These are phyloP conservation scores for Trypoxylon attenuatum DNA, from an alignment of 2,888 invertebrate genomes.

Conservation along the genomic window DNA sequence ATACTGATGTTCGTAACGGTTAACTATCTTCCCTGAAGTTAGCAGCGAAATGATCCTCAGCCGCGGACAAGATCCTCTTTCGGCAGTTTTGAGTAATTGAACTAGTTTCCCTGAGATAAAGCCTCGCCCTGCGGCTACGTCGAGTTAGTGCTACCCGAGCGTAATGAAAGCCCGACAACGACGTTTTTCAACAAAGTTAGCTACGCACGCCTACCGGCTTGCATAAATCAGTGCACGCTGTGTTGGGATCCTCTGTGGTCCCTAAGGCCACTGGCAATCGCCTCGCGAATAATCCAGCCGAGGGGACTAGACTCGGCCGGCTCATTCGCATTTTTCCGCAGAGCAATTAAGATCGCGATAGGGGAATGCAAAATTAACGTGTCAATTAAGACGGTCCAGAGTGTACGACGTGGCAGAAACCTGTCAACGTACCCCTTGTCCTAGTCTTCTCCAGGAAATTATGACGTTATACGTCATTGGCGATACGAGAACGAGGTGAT, in stretches of 20 bases:
- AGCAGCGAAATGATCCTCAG: constrained; percentile 32
- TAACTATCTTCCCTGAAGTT: constrained; percentile 21
- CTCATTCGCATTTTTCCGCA: background rate
- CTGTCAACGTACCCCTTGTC: constrained; percentile 56
- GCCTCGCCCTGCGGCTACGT: constrained; percentile 39
- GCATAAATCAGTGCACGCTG: background rate
- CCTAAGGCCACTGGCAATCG: constrained; percentile 5
- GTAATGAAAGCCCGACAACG: constrained; percentile 61
- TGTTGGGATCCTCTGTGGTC: background rate
- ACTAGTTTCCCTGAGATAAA: constrained; percentile 63
- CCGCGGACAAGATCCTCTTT: constrained; percentile 35
- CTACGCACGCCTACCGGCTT: background rate
- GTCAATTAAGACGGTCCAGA: constrained; percentile 67
- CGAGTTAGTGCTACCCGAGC: constrained; percentile 40
- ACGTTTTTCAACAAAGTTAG: constrained; percentile 24
- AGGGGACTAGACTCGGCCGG: constrained; percentile 45
- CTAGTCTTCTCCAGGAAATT: constrained; percentile 64
- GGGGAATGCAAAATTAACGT: constrained; percentile 63
- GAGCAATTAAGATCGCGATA: constrained; percentile 56
- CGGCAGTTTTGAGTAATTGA: constrained; percentile 61
- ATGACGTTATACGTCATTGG: constrained; percentile 60
- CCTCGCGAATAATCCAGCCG: constrained; percentile 15
- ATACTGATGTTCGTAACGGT: constrained; percentile 1
- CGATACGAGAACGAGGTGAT: constrained; percentile 34
- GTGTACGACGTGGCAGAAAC: too few relatives aligned